A percentile compares a stretch with the other conserved stretches of the same genome.
Evolutionary conservation across 2,888 invertebrate genomes (phyloP).

Genomic region (Isoperla grammatica): DNA sequence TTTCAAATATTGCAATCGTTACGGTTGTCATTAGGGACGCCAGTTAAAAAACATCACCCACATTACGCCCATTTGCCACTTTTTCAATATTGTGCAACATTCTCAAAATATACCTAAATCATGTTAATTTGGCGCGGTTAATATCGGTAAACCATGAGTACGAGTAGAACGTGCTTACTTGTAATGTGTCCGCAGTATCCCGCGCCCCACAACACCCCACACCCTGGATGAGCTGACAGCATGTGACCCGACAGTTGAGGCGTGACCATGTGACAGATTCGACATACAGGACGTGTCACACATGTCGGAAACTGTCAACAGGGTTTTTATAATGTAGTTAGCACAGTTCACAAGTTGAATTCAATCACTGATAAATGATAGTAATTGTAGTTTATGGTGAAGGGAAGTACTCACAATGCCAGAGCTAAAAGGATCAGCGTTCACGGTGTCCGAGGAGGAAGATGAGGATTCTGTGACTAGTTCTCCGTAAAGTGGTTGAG

Average conservation of each 20-base stretch:
- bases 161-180: too few species aligned
- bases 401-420: slow-evolving; percentile 25
- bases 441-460: not conserved
- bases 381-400: not conserved
- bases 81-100: too few species aligned
- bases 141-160: too few species aligned
- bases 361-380: not conserved
- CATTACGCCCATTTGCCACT: too few species aligned
- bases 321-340: not conserved
- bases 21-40: too few species aligned
- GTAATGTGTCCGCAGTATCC: slow-evolving; percentile 48
- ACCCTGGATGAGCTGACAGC: slow-evolving; percentile 51
- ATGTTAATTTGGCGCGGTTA: too few species aligned
- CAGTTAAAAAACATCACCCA: too few species aligned
- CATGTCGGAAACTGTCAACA: slow-evolving; percentile 25
- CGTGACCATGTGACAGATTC: slow-evolving; percentile 45
- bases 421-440: not conserved
- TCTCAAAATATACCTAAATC: too few species aligned
- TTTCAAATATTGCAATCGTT: too few species aligned
- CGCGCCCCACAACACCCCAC: slow-evolving; percentile 46
- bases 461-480: slow-evolving; percentile 1
- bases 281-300: slow-evolving; percentile 39
- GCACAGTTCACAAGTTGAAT: too few species aligned
- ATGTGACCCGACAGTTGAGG: slow-evolving; percentile 46
- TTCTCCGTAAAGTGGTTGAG: slow-evolving; percentile 39